Evolutionary conservation across 2,888 invertebrate genomes (phyloP).

Genomic region (Drosophila glabriapex): DNA sequence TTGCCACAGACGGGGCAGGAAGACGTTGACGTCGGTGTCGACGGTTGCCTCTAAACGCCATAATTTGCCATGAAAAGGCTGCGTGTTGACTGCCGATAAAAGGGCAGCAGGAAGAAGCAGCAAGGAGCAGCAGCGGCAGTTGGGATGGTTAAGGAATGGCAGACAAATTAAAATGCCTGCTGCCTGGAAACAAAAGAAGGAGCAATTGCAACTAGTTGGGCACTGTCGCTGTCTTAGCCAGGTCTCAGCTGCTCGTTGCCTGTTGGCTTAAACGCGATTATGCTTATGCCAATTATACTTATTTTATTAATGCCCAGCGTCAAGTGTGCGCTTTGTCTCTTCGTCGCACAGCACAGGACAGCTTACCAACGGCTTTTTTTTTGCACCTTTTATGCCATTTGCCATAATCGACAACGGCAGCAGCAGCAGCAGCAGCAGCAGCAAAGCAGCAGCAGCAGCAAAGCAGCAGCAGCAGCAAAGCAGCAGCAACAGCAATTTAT

Average conservation of each 20-base stretch:
- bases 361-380: conserved; percentile 57
- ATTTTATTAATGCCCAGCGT: conserved; percentile 81
- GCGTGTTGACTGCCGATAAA: conserved; percentile 79
- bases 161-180: conserved; percentile 79
- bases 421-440: no score
- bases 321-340: conserved; percentile 46
- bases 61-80: conserved; percentile 80
- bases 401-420: conserved; percentile 66
- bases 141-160: conserved; percentile 27
- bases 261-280: conserved; percentile 83
- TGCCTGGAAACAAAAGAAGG: conserved; percentile 55
- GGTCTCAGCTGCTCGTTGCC: conserved; percentile 43
- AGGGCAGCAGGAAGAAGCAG: conserved; percentile 33
- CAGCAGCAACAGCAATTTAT: conserved; percentile 59
- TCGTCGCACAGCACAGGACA: conserved; percentile 15
- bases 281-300: conserved; percentile 83
- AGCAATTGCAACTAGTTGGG: conserved; percentile 64
- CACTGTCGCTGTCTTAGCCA: conserved; percentile 52
- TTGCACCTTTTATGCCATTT: conserved; percentile 71
- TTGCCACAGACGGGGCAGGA: conserved; percentile 31
- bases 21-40: conserved; percentile 21
- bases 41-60: conserved; percentile 67
- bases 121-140: conserved; percentile 14
- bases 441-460: no score
- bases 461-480: not conserved